phyloP scores from a whole-genome alignment of 2,888 invertebrate species.

The Cyclophora albipunctata region DNA sequence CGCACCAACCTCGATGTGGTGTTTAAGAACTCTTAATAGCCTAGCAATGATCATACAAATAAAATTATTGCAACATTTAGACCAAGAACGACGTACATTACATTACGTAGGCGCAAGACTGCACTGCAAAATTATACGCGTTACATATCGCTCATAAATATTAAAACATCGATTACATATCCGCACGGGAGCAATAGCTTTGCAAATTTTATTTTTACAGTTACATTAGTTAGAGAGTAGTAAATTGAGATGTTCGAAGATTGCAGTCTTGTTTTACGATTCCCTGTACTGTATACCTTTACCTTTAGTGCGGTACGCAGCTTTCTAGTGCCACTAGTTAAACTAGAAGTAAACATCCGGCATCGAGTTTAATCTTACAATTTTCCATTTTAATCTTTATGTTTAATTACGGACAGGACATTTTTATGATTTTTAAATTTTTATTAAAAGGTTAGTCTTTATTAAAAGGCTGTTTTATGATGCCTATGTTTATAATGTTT shows the following conservation, averaged over 20 bases:
- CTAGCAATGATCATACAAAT: not conserved
- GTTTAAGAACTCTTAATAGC: no score
- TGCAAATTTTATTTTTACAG: slow-evolving; percentile 43
- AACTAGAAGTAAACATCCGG: slow-evolving; percentile 61
- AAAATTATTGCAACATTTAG: not conserved
- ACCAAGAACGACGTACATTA: not conserved
- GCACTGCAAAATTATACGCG: slow-evolving; percentile 37
- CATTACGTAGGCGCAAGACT: slow-evolving; percentile 20
- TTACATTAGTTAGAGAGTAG: slow-evolving; percentile 31
- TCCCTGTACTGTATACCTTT: slow-evolving; percentile 37
- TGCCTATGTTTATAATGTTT: no score
- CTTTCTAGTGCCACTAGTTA: slow-evolving; percentile 49
- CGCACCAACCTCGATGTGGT: no score
- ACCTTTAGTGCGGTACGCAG: slow-evolving; percentile 30
- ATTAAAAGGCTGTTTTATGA: no score
- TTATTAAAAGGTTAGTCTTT: no score
- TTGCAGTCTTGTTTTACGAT: slow-evolving; percentile 44
- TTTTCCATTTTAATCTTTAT: slow-evolving; percentile 22
- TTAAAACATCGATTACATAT: slow-evolving; percentile 43
- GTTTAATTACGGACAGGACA: slow-evolving; percentile 6
- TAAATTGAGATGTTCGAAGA: slow-evolving; percentile 54
- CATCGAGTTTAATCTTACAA: slow-evolving; percentile 32
- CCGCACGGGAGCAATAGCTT: slow-evolving; percentile 43
- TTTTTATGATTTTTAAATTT: no score
- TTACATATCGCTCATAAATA: slow-evolving; percentile 38